Conservation (phyloP, 2,888 invertebrate genomes). For the Brassicogethes aeneus region DNA sequence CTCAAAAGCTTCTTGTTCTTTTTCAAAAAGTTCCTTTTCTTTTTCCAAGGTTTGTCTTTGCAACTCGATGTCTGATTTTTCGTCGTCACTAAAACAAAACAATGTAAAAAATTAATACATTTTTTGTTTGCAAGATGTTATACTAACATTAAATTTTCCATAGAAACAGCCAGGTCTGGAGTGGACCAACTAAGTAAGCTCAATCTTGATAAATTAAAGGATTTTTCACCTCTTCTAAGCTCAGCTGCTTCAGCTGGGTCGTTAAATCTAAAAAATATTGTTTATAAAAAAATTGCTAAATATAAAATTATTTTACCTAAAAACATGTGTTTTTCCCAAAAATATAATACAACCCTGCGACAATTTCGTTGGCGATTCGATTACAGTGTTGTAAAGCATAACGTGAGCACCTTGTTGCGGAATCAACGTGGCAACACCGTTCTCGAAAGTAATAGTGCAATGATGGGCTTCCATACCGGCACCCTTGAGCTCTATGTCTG, state of each 20-base stretch:
- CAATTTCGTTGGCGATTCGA: slow-evolving; percentile 68
- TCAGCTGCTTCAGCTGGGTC: slow-evolving; percentile 85
- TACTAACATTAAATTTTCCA: slow-evolving; percentile 48
- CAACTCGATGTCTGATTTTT: slow-evolving; percentile 54
- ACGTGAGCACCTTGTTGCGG: slow-evolving; percentile 68
- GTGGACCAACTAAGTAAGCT: slow-evolving; percentile 77
- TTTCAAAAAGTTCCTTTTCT: slow-evolving; percentile 51
- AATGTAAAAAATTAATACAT: no score
- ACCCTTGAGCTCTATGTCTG: slow-evolving; percentile 70
- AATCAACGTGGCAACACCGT: slow-evolving; percentile 64
- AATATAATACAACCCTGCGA: slow-evolving; percentile 66
- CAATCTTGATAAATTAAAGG: slow-evolving; percentile 68
- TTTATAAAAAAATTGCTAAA: slow-evolving; percentile 6
- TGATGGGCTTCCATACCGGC: slow-evolving; percentile 71
- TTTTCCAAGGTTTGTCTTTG: slow-evolving; percentile 51
- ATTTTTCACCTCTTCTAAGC: slow-evolving; percentile 62
- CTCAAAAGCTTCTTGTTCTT: slow-evolving; percentile 49
- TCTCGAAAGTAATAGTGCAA: slow-evolving; percentile 62
- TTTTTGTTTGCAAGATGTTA: no score
- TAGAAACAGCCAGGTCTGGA: slow-evolving; percentile 67
- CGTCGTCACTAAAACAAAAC: slow-evolving; percentile 30
- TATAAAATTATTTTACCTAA: slow-evolving; percentile 23
- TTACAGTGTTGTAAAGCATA: slow-evolving; percentile 73
- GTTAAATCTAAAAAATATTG: slow-evolving; percentile 55
- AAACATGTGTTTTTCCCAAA: slow-evolving; percentile 52